These are phyloP conservation scores for Chiloscyllium punctatum DNA, from an alignment of 2,797 vertebrate species.

Conservation along the genomic window DNA sequence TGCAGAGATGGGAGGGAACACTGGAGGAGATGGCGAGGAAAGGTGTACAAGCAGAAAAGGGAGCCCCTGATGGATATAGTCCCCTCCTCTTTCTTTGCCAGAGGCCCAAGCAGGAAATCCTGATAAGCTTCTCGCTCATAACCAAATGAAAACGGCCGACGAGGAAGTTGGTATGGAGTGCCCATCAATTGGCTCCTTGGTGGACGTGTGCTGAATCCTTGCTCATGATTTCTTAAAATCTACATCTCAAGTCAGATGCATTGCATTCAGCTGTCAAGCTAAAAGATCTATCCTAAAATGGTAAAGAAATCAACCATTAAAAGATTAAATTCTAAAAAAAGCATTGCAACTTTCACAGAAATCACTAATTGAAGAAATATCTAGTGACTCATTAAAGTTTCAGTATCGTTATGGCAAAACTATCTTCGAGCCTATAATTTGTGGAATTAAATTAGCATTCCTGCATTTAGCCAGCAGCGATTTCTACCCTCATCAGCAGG, in stretches of 20 bases:
- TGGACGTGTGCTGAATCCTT: too few species aligned
- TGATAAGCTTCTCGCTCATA: not conserved
- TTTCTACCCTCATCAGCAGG: not conserved
- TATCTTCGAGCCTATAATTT: not conserved
- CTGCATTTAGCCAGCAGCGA: not conserved
- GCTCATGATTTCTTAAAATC: too few species aligned
- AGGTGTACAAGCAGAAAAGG: too few species aligned
- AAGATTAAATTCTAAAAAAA: not conserved
- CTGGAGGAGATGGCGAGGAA: too few species aligned
- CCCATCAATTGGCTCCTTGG: too few species aligned
- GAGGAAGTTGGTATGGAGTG: too few species aligned
- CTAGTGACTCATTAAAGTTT: not conserved
- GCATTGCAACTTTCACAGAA: not conserved
- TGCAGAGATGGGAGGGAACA: too few species aligned
- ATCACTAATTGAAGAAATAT: not conserved
- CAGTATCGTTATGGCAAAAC: not conserved
- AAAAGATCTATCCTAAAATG: not conserved
- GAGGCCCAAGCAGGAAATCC: too few species aligned
- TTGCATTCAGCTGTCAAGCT: not conserved
- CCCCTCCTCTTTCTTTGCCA: too few species aligned
- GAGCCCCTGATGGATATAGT: too few species aligned
- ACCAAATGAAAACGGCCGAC: not conserved
- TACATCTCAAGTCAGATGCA: not conserved
- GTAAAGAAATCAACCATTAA: not conserved
- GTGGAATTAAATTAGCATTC: not conserved